Base-by-base conservation (phyloP, 2,113 vertebrate genomes). In the Archilochus colubris region DNA sequence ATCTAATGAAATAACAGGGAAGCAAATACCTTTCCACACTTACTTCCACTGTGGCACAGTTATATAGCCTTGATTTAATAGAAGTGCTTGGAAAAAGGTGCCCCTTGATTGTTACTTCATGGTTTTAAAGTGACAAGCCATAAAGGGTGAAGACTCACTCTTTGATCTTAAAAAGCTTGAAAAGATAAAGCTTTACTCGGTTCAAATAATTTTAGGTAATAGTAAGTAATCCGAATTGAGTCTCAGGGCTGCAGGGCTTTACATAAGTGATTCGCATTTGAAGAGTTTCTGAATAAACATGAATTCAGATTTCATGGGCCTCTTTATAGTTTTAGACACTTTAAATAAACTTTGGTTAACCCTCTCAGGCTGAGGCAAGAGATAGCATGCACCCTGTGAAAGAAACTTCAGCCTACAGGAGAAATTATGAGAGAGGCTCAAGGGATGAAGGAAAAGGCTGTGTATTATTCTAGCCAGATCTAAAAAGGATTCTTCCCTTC, bases 161-260 rank as follows among this genome's bases (percentile, higher is more conserved):
- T 97, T 97, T 97, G 95, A 97, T 97, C 91, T 97, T 96, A 88
- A 97, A 95, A 92, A 94, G 63, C 61, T 89, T 97, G 61, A 92
- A 92, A 96, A 86, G 66, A 76, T 38, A 82, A 30, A 95, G 89
- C 78, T 94, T 91, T 77, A 83, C 83, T 94, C 53, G 62, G 70
- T 93, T 97, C 72, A 95, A 89, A 96, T 86, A 68, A 50, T 90
- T 93, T 89, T 87, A 93, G 89, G 97, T 95, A 96, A 95, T 94
- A 96, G 53, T 89, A 85, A 94, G 93, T 94, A 95, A 97, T 95
- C 89, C 5, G 15, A 97, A 94, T 94, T 95, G 96, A 94, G 95
- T 96, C 69, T 95, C 12, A 13, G 14, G 69, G 61, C 90, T 97
- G 43, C 62, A 55, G 68, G 74, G 82, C 89, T 97, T 96, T 88